Evolutionary conservation across 2,113 vertebrate species (phyloP).

Genomic region (Neotragus moschatus): DNA sequence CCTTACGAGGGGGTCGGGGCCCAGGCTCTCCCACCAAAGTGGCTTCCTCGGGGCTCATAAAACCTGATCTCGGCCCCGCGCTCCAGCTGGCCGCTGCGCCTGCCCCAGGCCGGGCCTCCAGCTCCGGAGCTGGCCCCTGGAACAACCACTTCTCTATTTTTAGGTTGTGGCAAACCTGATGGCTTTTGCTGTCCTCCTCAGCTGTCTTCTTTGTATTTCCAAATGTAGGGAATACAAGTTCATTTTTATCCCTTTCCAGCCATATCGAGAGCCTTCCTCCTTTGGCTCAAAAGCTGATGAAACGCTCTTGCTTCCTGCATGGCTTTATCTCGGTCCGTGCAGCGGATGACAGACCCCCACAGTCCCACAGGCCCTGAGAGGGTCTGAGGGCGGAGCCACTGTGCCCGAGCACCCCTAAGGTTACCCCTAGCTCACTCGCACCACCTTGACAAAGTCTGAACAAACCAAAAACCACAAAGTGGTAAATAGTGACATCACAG

Average conservation of each 20-base stretch:
- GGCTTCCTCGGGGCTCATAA: too few relatives aligned
- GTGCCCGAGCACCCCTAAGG: rapidly evolving
- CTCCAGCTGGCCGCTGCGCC: not conserved
- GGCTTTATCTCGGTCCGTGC: not conserved
- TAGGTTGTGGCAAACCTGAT: not conserved
- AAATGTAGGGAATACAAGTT: not conserved
- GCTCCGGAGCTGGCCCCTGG: not conserved
- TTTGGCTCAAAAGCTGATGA: constrained; percentile 4
- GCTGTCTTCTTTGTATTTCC: not conserved
- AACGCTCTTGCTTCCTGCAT: not conserved
- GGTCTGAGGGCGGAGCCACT: rapidly evolving
- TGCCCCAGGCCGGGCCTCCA: not conserved
- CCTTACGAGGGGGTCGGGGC: rapidly evolving
- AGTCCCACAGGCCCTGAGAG: rapidly evolving
- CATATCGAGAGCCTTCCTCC: not conserved
- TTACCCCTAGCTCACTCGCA: rapidly evolving
- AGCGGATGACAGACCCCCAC: rapidly evolving
- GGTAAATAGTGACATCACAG: not conserved
- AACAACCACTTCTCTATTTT: not conserved
- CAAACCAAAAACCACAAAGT: not conserved
- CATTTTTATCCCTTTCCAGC: not conserved
- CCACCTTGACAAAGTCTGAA: not conserved
- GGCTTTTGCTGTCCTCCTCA: not conserved
- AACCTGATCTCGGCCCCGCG: rapidly evolving
- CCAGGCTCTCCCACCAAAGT: not conserved